Evolutionary conservation across 2,113 vertebrate species (phyloP).

Genomic region (Tor tambroides): DNA sequence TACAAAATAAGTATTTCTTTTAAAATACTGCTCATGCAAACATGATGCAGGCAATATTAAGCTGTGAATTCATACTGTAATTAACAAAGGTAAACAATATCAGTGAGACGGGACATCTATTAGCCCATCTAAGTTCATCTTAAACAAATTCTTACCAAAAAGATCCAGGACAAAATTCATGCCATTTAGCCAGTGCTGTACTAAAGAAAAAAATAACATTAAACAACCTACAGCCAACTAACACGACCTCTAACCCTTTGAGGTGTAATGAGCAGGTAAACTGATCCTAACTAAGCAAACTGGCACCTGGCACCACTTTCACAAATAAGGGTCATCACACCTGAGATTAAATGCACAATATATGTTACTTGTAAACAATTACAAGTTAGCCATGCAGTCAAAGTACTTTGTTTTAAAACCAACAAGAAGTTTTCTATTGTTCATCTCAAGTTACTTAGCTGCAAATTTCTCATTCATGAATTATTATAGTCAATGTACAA

Average conservation of each 20-base stretch:
- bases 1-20: constrained; percentile 21
- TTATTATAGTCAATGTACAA: background rate
- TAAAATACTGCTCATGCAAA: constrained; percentile 49
- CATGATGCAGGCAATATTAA: constrained; percentile 48
- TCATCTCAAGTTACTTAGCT: background rate
- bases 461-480: background rate
- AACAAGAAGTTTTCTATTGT: background rate
- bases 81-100: constrained; percentile 37
- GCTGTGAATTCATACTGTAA: constrained; percentile 3
- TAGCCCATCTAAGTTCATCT: background rate
- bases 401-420: background rate
- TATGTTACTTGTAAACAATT: constrained; percentile 31
- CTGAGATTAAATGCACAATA: constrained; percentile 42
- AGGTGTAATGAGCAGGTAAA: constrained; percentile 10
- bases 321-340: constrained; percentile 39
- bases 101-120: background rate
- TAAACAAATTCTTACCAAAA: background rate
- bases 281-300: constrained; percentile 11
- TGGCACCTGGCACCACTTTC: constrained; percentile 9
- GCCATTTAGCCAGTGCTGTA: background rate
- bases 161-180: background rate
- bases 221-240: too few species aligned
- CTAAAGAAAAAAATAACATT: background rate
- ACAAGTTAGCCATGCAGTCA: constrained; percentile 27
- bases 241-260: background rate